Evolutionary conservation across 2,888 invertebrate species (phyloP).

Genomic region (Lottia gigantea): DNA sequence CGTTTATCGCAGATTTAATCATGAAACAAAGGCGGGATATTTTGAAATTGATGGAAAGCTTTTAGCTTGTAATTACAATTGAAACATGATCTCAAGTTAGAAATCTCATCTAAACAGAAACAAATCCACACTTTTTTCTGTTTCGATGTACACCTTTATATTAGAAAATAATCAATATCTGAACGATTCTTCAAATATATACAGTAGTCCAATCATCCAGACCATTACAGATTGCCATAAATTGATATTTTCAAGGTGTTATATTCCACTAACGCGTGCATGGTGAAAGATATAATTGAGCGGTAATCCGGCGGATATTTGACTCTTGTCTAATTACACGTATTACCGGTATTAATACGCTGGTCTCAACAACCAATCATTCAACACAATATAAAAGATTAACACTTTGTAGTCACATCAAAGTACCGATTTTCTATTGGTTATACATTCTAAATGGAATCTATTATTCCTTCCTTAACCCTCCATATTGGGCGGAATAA

Average conservation of each 20-base stretch:
- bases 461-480: neutral
- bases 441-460: neutral
- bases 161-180: too few relatives aligned
- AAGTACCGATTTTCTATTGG: conserved; percentile 7
- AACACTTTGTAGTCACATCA: neutral
- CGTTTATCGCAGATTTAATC: too few relatives aligned
- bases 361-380: conserved; percentile 9
- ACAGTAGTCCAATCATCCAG: too few relatives aligned
- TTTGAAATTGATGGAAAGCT: too few relatives aligned
- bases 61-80: too few relatives aligned
- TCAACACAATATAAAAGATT: neutral
- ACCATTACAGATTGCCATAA: too few relatives aligned
- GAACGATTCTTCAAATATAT: too few relatives aligned
- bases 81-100: too few relatives aligned
- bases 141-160: too few relatives aligned
- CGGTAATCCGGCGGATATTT: conserved; percentile 7
- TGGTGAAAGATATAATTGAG: conserved; percentile 1
- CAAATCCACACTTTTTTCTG: too few relatives aligned
- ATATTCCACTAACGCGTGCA: neutral
- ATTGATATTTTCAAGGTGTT: neutral
- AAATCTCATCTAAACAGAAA: too few relatives aligned
- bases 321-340: conserved; percentile 9
- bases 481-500: neutral
- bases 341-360: conserved; percentile 7
- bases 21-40: too few relatives aligned